Evolutionary conservation across 1,140 invertebrate genomes (phyloP), one percentile per base, ranked within the genome.

Genomic region (Penaeus indicus): DNA sequence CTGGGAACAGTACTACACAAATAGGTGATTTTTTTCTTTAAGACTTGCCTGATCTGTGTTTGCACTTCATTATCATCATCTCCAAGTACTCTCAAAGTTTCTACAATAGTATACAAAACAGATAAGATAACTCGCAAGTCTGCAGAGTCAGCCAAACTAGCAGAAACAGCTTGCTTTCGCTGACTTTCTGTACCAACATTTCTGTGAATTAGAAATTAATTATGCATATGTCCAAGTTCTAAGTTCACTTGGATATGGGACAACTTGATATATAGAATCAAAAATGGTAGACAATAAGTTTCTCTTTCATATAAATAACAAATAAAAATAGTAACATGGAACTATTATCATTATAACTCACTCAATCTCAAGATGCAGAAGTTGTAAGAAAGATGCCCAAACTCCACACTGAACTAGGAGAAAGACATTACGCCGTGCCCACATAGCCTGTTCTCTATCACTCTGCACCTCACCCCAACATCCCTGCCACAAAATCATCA

Each of bases 311-410:
- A 10, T 47, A 47, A 47, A 47, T 47, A 0, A 10, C 47, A 47
- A 47, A 47, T 47, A 47, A 47, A 47, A 47, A 47, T 47, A 47
- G 7, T 10, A 47, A 47, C 11, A 47, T 10, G 11, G 11, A 13
- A 7, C 1, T 13, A 69, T 0, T 64, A n/a, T 25, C 0, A 27
- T 32, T 5, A 80, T 25, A 63, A 92, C 95, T 93, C 94, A 96
- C 94, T 99, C 97, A 81, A 98, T 97, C 95, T 99, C 98, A 93
- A 99, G 96, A 92, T 97, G 97, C 81, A 99, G 93, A 79, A 99
- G 94, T 93, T 99, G 97, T 60, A 98, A 95, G 93, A 99, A 97
- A 3, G 96, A 96, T 85, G 95, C 93, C 93, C 98, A 99, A 63
- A 97, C 95, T 32, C 98, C 98, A 93, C 96, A 95, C 91, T 97